Percentiles rank a stretch among this genome's conserved stretches.
These are phyloP conservation scores for Cyclopterus lumpus DNA, from an alignment of 2,797 vertebrate species.

Conservation along the genomic window DNA sequence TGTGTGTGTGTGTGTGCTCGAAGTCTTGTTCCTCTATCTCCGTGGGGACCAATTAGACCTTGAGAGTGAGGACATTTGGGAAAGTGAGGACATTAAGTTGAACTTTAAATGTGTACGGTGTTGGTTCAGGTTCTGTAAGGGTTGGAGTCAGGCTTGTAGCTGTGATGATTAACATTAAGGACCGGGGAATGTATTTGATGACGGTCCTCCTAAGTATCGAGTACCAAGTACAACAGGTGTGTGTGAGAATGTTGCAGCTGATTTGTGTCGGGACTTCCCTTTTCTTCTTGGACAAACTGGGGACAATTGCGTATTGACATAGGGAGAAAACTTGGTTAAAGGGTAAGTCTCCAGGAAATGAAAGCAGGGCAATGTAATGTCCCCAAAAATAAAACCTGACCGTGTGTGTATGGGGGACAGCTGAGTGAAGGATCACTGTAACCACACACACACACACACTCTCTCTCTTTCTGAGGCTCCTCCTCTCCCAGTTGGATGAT, in stretches of 20 bases:
- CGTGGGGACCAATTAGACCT: neutral
- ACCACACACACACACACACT: too few relatives aligned
- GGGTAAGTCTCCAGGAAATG: neutral
- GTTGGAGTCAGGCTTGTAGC: neutral
- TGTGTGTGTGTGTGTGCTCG: neutral
- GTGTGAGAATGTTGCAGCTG: neutral
- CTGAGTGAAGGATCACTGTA: constrained; percentile 22
- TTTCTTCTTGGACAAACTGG: too few relatives aligned
- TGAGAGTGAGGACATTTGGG: neutral
- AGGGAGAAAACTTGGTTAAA: neutral
- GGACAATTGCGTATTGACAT: neutral
- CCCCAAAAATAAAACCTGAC: too few relatives aligned
- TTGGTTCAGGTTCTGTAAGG: too few relatives aligned
- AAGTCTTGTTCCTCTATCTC: neutral
- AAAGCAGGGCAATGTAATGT: too few relatives aligned
- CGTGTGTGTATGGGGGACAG: neutral
- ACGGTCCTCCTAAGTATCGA: neutral
- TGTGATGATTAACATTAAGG: neutral
- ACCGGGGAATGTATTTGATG: neutral
- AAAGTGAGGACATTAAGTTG: neutral
- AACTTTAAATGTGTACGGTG: neutral
- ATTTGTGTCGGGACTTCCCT: neutral
- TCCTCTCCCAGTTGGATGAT: neutral
- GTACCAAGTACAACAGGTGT: neutral
- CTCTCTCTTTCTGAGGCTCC: neutral